phyloP scores from a whole-genome alignment of 2,797 vertebrate species.

The Lithobates sylvaticus region DNA sequence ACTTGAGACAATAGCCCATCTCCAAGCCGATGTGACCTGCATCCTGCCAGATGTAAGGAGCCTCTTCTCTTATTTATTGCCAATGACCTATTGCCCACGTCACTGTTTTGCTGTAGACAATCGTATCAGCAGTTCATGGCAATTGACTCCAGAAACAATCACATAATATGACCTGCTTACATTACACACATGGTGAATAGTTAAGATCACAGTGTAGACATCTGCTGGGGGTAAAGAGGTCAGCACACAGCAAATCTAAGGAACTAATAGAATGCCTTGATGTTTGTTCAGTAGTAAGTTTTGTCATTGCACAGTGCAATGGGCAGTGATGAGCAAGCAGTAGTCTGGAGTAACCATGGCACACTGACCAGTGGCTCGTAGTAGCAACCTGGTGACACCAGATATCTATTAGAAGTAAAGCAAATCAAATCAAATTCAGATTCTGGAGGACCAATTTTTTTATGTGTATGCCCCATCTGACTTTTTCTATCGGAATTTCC shows the following conservation, averaged over 20 bases:
- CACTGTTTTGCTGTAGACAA: conserved; percentile 43
- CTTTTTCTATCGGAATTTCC: too few relatives aligned
- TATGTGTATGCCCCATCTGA: too few relatives aligned
- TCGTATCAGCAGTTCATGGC: conserved; percentile 25
- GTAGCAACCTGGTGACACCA: too few relatives aligned
- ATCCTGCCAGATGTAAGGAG: conserved; percentile 52
- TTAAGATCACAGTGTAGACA: neutral
- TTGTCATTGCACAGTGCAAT: neutral
- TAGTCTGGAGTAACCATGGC: too few relatives aligned
- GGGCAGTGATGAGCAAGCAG: too few relatives aligned
- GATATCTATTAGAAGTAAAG: too few relatives aligned
- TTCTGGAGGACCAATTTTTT: too few relatives aligned
- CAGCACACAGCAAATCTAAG: conserved; percentile 12
- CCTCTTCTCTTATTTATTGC: neutral
- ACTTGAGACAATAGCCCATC: conserved; percentile 57
- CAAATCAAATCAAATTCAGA: too few relatives aligned
- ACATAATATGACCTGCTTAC: conserved; percentile 20
- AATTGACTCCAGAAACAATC: conserved; percentile 40
- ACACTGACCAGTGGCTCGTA: too few relatives aligned
- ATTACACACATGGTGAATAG: conserved; percentile 1
- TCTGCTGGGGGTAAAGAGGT: conserved; percentile 10
- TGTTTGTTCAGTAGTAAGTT: neutral
- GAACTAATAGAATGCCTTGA: neutral
- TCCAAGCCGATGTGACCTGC: conserved; percentile 30
- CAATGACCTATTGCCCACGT: conserved; percentile 23